Percentiles rank a stretch among this genome's conserved stretches.
Conservation (phyloP, 2,113 vertebrate genomes). For the Zosterops lateralis region DNA sequence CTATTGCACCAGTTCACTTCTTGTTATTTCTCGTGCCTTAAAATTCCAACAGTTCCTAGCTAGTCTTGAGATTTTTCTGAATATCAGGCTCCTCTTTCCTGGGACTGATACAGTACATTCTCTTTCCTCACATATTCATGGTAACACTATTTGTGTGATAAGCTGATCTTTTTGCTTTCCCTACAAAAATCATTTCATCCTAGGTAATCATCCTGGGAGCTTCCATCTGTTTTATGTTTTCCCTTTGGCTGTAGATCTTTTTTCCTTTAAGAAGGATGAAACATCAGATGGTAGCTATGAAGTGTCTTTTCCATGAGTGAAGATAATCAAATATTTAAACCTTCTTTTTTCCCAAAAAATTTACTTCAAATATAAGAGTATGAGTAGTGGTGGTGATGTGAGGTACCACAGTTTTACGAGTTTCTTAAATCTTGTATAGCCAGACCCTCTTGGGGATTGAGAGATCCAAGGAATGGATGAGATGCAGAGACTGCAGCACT, state of each 20-base stretch:
- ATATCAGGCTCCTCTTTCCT: not conserved
- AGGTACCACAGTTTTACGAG: not conserved
- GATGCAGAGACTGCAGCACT: not conserved
- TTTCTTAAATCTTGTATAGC: not conserved
- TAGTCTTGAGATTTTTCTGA: not conserved
- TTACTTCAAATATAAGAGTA: not conserved
- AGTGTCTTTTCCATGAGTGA: not conserved
- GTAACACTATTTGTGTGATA: not conserved
- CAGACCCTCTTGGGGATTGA: not conserved
- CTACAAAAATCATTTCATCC: not conserved
- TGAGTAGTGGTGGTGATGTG: not conserved
- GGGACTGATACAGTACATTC: not conserved
- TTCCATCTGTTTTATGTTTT: not conserved
- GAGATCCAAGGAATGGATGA: not conserved
- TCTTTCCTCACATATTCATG: not conserved
- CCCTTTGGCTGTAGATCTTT: not conserved
- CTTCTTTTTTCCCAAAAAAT: not conserved
- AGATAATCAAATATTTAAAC: not conserved
- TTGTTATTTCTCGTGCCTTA: not conserved
- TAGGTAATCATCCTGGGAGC: not conserved
- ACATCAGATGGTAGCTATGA: not conserved
- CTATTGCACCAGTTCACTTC: not conserved
- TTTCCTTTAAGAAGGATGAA: not conserved
- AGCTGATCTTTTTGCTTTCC: not conserved
- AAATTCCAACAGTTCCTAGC: not conserved